These are phyloP conservation scores for Ptychobarbus kaznakovi DNA, from an alignment of 2,797 vertebrate species.

Conservation along the genomic window DNA sequence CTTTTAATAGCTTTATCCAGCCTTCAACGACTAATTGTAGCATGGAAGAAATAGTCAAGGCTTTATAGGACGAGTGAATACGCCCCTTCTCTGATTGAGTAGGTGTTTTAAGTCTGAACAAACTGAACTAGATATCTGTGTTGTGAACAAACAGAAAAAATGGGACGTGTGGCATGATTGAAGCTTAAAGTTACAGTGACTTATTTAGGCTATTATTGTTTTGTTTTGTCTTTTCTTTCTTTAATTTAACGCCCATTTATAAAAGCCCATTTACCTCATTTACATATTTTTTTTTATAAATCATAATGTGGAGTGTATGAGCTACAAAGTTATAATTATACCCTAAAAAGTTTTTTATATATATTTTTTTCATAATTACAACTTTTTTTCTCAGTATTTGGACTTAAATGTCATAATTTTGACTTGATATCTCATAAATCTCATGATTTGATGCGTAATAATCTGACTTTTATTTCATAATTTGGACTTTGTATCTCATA, in stretches of 20 bases:
- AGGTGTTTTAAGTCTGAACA: neutral
- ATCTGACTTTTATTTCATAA: neutral
- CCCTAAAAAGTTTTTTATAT: neutral
- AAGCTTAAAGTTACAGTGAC: neutral
- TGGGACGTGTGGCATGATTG: neutral
- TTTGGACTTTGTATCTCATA: neutral
- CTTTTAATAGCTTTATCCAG: neutral
- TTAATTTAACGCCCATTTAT: neutral
- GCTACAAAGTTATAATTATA: neutral
- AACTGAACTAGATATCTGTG: neutral
- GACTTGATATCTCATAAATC: neutral
- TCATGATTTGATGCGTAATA: neutral
- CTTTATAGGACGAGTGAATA: neutral
- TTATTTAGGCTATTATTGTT: neutral
- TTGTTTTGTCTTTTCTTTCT: neutral
- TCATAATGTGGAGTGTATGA: neutral
- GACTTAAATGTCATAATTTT: neutral
- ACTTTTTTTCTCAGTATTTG: no score
- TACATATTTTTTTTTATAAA: neutral
- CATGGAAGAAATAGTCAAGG: neutral
- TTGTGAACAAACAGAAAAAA: constrained; percentile 13
- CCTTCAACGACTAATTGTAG: neutral
- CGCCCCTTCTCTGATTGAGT: neutral
- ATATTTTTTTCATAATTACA: no score
- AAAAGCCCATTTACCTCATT: neutral